These are phyloP conservation scores for Premnoplex brunnescens DNA, from an alignment of 2,797 vertebrate species.

Conservation along the genomic window DNA sequence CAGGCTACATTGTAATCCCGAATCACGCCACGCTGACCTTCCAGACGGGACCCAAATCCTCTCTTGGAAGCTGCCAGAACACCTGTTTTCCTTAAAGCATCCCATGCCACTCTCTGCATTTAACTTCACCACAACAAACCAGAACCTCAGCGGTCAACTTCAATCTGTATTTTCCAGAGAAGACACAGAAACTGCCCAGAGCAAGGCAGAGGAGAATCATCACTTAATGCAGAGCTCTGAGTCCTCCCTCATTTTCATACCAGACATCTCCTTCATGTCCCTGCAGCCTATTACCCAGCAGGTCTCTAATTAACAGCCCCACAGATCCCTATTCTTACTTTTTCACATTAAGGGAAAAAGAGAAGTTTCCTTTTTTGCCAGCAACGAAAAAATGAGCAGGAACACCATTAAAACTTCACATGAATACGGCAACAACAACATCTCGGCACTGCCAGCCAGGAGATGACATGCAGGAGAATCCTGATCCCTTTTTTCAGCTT, in stretches of 20 bases:
- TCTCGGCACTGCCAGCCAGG: background rate
- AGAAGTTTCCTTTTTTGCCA: background rate
- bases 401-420: background rate
- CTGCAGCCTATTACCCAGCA: background rate
- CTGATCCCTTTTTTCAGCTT: background rate
- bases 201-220: background rate
- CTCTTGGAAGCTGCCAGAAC: background rate
- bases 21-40: fast-evolving
- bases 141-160: background rate
- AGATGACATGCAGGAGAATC: background rate
- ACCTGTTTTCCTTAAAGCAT: background rate
- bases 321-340: fast-evolving
- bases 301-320: background rate
- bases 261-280: background rate
- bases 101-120: background rate
- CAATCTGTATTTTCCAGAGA: background rate
- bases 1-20: fast-evolving
- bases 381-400: background rate
- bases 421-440: fast-evolving
- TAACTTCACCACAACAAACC: background rate
- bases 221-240: fast-evolving
- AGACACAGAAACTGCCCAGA: background rate
- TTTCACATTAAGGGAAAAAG: background rate
- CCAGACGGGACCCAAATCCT: background rate
- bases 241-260: background rate